Percentiles rank a stretch among this genome's conserved stretches.
phyloP scores from a whole-genome alignment of 2,113 vertebrate genomes.

The Ptychochromis oligacanthus region DNA sequence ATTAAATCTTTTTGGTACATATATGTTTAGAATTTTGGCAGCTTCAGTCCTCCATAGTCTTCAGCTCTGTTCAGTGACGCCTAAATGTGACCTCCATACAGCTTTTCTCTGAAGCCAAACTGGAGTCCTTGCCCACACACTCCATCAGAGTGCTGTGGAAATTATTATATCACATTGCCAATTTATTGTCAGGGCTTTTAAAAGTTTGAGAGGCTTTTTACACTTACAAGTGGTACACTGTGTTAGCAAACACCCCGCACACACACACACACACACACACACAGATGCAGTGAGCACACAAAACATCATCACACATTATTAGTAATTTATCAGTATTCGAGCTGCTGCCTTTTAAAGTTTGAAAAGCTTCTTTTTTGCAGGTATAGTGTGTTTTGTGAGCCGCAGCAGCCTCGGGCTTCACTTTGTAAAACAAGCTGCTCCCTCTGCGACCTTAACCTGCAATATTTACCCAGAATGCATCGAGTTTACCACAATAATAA shows the following conservation, averaged over 20 bases:
- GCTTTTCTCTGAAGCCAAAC: neutral
- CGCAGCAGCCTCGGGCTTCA: constrained; percentile 31
- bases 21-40: neutral
- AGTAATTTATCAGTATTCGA: constrained; percentile 32
- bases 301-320: neutral
- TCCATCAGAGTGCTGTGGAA: neutral
- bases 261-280: neutral
- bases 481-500: constrained; percentile 52
- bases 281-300: neutral
- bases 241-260: neutral
- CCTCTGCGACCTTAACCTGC: constrained; percentile 41
- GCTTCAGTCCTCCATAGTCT: neutral
- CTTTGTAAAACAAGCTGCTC: constrained; percentile 66
- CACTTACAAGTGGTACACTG: neutral
- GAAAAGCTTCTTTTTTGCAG: constrained; percentile 25
- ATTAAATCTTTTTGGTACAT: neutral
- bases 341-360: constrained; percentile 43
- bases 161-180: constrained; percentile 38
- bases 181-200: constrained; percentile 35
- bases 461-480: constrained; percentile 69
- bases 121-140: constrained; percentile 6
- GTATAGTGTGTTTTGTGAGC: neutral
- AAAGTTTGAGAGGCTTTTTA: constrained; percentile 49
- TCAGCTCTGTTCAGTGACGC: neutral
- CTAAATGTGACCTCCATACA: neutral